Evolutionary conservation across 2,113 vertebrate genomes (phyloP).

Genomic region (Lamprotornis superbus): DNA sequence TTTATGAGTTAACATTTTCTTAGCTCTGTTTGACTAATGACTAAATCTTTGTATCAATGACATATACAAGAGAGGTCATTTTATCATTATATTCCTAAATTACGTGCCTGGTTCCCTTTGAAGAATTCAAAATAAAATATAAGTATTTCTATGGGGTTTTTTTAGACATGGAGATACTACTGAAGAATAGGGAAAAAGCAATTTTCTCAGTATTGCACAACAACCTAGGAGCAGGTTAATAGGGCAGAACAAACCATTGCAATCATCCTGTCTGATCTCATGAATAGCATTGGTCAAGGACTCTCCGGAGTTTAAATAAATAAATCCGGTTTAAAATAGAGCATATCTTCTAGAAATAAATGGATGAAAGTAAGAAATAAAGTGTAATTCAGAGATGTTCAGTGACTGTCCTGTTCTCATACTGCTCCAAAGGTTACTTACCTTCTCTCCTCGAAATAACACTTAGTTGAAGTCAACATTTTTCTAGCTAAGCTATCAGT

Average conservation of each 20-base stretch:
- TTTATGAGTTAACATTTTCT: not conserved
- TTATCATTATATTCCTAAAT: not conserved
- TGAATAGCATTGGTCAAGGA: not conserved
- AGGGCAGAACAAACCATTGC: not conserved
- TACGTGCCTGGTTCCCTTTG: not conserved
- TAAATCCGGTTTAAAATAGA: not conserved
- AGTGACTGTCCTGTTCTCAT: not conserved
- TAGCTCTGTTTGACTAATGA: not conserved
- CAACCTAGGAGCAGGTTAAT: not conserved
- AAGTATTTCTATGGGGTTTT: not conserved
- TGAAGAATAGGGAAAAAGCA: not conserved
- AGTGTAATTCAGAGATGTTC: not conserved
- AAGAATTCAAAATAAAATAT: not conserved
- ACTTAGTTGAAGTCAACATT: not conserved
- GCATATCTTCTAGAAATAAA: not conserved
- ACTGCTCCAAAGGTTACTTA: not conserved
- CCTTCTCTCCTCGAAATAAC: not conserved
- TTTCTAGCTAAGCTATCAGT: not conserved
- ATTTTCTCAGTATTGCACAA: not conserved
- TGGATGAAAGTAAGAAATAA: not conserved
- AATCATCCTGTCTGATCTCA: not conserved
- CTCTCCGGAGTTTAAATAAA: not conserved
- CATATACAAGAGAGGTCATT: not conserved
- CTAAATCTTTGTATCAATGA: not conserved
- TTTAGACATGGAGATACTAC: not conserved